Conservation (phyloP, 1,140 invertebrate species). For the Drosophila punjabiensis region DNA sequence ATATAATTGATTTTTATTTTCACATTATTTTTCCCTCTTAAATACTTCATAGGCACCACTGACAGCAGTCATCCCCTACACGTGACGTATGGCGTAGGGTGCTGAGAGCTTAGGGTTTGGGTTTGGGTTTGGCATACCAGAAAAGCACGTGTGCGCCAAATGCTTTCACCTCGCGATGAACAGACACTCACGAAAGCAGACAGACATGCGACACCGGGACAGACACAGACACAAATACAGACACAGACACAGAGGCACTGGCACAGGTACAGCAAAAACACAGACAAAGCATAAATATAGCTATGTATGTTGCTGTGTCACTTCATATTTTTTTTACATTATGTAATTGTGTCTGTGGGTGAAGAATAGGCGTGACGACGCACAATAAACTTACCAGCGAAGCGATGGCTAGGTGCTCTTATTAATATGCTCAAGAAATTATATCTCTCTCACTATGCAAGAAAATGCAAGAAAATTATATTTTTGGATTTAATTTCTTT, state of each 20-base stretch:
- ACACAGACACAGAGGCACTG: constrained; percentile 16
- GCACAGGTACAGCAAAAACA: not conserved
- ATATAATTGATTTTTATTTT: not conserved
- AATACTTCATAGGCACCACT: constrained; percentile 1
- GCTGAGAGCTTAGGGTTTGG: constrained; percentile 11
- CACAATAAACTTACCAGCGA: constrained; percentile 27
- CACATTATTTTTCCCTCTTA: not conserved
- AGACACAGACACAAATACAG: constrained; percentile 26
- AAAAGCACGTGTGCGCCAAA: constrained; percentile 52
- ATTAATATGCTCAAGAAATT: not conserved
- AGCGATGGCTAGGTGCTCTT: not conserved
- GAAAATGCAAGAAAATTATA: too few species aligned
- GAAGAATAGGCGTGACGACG: constrained; percentile 21
- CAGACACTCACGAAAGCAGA: constrained; percentile 27
- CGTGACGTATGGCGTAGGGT: not conserved
- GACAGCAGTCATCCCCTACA: not conserved
- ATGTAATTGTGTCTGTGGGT: not conserved
- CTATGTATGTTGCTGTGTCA: constrained; percentile 9
- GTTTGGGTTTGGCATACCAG: constrained; percentile 7
- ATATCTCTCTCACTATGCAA: too few species aligned
- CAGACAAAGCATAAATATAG: constrained; percentile 45
- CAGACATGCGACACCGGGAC: constrained; percentile 20
- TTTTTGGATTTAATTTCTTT: not conserved
- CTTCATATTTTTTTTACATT: constrained; percentile 26
- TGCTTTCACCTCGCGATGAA: constrained; percentile 43